A percentile compares a stretch with the other conserved stretches of the same genome.
Conservation (phyloP, 2,113 vertebrate species). For the Nipponia nippon region DNA sequence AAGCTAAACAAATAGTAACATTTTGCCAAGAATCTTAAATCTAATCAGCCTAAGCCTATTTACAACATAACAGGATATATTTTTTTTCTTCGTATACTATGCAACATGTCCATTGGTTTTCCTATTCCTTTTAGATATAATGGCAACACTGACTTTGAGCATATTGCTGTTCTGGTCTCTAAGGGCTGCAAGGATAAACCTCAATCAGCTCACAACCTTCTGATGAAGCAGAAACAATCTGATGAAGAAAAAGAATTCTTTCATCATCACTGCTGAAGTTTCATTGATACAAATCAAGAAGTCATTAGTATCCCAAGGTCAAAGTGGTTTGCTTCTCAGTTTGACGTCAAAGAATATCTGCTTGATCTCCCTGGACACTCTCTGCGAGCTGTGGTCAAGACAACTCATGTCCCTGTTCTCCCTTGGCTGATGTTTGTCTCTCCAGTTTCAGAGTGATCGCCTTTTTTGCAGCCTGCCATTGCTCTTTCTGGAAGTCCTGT, state of each 20-base stretch:
- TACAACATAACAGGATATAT: background rate
- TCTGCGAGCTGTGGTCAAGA: too few relatives aligned
- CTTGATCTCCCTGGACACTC: background rate
- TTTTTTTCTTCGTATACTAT: background rate
- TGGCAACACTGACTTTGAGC: background rate
- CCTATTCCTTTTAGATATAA: background rate
- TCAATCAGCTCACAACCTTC: background rate
- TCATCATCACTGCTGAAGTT: background rate
- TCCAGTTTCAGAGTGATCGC: background rate
- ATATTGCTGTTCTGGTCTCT: background rate
- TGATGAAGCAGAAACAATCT: background rate
- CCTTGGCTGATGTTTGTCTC: background rate
- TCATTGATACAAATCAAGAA: background rate
- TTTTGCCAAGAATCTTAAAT: background rate
- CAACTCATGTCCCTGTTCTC: background rate
- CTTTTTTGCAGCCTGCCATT: background rate
- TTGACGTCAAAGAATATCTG: background rate
- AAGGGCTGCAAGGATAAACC: background rate
- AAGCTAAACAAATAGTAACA: background rate
- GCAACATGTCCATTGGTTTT: background rate
- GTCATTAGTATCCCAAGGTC: background rate
- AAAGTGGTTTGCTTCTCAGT: background rate
- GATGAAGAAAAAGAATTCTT: background rate
- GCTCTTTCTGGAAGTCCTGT: background rate
- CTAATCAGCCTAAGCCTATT: background rate